Conservation (phyloP, 2,797 vertebrate species). For the Poeciliopsis turneri region DNA sequence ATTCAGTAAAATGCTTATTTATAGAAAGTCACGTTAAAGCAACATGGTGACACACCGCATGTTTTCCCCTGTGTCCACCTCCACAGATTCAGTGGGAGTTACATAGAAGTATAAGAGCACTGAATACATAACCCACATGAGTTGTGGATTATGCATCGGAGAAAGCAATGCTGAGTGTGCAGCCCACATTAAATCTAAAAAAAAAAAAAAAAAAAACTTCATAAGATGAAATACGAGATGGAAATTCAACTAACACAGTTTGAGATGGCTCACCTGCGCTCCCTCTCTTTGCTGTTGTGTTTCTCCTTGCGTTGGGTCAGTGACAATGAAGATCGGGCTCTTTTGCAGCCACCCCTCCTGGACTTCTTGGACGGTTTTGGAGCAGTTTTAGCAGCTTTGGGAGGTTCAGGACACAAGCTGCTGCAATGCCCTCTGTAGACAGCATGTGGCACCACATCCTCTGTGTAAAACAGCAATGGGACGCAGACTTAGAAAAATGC, state of each 20-base stretch:
- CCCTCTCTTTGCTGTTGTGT: constrained; percentile 85
- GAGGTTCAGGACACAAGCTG: constrained; percentile 51
- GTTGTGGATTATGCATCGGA: not conserved
- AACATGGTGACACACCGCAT: not conserved
- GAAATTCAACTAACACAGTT: not conserved
- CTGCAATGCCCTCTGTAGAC: constrained; percentile 64
- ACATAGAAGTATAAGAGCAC: not conserved
- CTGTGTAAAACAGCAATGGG: constrained; percentile 38
- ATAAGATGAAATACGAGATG: not conserved
- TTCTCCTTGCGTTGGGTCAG: constrained; percentile 82
- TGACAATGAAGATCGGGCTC: constrained; percentile 49
- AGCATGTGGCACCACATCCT: constrained; percentile 31
- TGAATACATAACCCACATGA: not conserved
- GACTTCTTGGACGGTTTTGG: constrained; percentile 58
- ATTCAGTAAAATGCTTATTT: not conserved
- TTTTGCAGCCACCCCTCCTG: constrained; percentile 52
- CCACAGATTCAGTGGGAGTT: not conserved
- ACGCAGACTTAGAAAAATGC: not conserved
- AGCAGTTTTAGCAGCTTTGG: constrained; percentile 70
- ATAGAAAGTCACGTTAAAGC: not conserved
- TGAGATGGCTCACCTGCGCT: constrained; percentile 72
- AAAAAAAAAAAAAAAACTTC: not conserved
- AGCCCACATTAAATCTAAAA: not conserved
- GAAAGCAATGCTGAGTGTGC: not conserved
- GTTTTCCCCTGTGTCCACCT: not conserved